Evolutionary conservation across 2,797 vertebrate genomes (phyloP).

Genomic region (Enteromius paludinosus): DNA sequence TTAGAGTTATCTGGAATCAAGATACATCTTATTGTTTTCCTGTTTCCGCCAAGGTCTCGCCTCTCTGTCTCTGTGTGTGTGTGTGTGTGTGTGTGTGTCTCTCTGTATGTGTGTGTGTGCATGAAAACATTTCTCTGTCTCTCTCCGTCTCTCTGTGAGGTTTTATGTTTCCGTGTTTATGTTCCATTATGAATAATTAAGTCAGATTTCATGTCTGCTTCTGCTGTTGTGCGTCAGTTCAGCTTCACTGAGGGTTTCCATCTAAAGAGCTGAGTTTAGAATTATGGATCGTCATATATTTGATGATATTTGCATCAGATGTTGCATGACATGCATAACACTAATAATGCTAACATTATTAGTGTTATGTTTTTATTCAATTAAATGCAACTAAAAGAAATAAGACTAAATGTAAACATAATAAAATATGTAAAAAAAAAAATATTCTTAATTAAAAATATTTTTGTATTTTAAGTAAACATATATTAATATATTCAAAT

Average conservation of each 20-base stretch:
- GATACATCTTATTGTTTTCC: constrained; percentile 16
- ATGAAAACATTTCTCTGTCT: neutral
- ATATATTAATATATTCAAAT: too few relatives aligned
- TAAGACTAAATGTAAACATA: neutral
- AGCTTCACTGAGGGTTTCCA: constrained; percentile 1
- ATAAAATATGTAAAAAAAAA: too few relatives aligned
- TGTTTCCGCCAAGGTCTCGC: neutral
- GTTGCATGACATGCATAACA: too few relatives aligned
- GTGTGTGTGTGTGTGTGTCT: neutral
- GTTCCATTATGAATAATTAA: constrained; percentile 82
- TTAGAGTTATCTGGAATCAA: constrained; percentile 11
- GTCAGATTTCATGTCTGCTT: constrained; percentile 70
- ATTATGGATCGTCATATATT: neutral
- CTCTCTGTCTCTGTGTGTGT: neutral
- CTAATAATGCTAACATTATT: neutral
- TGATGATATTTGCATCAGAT: neutral
- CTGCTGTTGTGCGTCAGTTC: constrained; percentile 44
- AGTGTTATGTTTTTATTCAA: neutral
- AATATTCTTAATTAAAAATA: too few relatives aligned
- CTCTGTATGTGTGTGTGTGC: neutral
- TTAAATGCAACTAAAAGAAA: neutral
- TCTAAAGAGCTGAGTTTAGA: neutral
- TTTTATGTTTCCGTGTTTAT: constrained; percentile 47
- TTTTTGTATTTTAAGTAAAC: too few relatives aligned
- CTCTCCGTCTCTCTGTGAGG: neutral